These are phyloP conservation scores for Onychomys arenicola DNA, from an alignment of 2,797 vertebrate species.

Conservation along the genomic window DNA sequence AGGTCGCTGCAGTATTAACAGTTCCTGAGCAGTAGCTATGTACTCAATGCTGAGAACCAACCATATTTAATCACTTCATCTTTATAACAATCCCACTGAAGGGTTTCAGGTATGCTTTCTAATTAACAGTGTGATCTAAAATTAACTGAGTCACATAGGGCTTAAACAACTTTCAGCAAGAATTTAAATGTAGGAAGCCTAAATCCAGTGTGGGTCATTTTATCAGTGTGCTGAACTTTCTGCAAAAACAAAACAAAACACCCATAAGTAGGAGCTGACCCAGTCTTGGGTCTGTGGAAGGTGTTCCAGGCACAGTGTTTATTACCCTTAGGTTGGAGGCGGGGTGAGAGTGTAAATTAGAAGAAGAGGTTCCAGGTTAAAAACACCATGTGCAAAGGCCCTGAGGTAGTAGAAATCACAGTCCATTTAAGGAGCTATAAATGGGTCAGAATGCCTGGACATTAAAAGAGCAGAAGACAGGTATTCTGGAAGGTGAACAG, in stretches of 20 bases:
- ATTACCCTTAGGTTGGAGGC: background rate
- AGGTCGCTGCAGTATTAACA: background rate
- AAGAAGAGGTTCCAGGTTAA: background rate
- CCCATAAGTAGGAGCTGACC: background rate
- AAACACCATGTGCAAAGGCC: background rate
- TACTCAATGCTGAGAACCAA: background rate
- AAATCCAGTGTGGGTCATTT: background rate
- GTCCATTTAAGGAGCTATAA: background rate
- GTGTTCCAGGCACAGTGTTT: background rate
- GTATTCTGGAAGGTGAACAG: background rate
- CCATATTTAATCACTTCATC: background rate
- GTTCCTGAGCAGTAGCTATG: background rate
- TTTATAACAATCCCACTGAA: background rate
- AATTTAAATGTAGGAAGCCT: background rate
- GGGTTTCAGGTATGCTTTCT: background rate
- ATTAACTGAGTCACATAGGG: background rate
- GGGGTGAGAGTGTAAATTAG: background rate
- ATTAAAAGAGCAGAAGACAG: background rate
- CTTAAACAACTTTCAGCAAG: conserved; percentile 5
- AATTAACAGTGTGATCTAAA: background rate
- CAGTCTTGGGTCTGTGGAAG: background rate
- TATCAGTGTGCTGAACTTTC: background rate
- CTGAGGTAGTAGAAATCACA: background rate
- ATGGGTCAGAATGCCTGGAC: background rate
- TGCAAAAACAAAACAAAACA: background rate